Conservation (phyloP, 2,888 invertebrate genomes). For the Frankliniella fusca region DNA sequence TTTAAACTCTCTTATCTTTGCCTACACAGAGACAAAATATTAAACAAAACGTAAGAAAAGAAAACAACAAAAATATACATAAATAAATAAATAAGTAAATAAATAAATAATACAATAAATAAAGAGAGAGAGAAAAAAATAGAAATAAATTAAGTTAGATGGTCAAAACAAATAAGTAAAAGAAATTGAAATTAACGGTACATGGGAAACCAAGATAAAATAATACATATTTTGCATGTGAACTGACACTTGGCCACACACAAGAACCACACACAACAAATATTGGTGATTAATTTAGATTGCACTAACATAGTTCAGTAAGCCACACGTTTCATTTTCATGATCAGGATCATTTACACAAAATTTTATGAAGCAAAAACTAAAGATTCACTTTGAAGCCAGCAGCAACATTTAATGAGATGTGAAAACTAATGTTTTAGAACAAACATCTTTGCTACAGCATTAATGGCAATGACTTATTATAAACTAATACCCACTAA, state of each 20-base stretch:
- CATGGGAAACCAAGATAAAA: too few relatives aligned
- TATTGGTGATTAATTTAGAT: neutral
- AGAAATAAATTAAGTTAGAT: constrained; percentile 38
- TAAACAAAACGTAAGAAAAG: constrained; percentile 50
- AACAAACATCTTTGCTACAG: neutral
- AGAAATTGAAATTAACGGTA: too few relatives aligned
- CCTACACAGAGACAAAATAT: constrained; percentile 51
- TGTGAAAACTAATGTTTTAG: too few relatives aligned
- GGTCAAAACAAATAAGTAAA: constrained; percentile 15
- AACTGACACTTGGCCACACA: neutral
- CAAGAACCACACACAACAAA: constrained; percentile 20
- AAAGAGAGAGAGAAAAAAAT: constrained; percentile 44
- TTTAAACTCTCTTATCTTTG: neutral
- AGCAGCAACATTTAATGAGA: neutral
- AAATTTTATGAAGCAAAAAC: neutral
- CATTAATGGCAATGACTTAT: neutral
- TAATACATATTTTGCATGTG: neutral
- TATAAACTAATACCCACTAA: too few relatives aligned
- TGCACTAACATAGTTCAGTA: neutral
- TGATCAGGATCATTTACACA: constrained; percentile 3
- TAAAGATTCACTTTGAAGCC: neutral
- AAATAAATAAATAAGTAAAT: constrained; percentile 35
- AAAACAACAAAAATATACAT: constrained; percentile 48
- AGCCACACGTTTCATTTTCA: neutral
- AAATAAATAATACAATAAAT: constrained; percentile 46